These are phyloP conservation scores for Eumaeus atala DNA, from an alignment of 1,140 invertebrate species.

Conservation along the genomic window DNA sequence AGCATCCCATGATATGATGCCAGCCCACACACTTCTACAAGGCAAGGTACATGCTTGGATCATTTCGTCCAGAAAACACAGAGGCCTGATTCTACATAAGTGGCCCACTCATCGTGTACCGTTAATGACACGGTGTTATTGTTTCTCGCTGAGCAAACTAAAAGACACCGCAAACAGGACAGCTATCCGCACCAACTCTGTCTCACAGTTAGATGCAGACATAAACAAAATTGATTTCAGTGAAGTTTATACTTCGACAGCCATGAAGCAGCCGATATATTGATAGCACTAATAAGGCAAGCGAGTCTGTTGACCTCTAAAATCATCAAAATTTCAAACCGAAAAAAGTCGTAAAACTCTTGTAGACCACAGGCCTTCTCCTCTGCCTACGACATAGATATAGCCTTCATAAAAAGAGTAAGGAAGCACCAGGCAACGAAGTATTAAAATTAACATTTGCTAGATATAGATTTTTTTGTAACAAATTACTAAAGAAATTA, in stretches of 20 bases:
- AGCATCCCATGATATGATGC: conserved; percentile 15
- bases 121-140: conserved; percentile 12
- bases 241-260: conserved; percentile 5
- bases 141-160: neutral
- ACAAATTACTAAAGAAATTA: conserved; percentile 15
- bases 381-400: conserved; percentile 14
- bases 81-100: neutral
- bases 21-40: conserved; percentile 8
- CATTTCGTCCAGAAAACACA: conserved; percentile 9
- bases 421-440: conserved; percentile 6
- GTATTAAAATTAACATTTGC: conserved; percentile 3
- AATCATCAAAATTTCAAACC: conserved; percentile 12
- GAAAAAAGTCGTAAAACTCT: conserved; percentile 19
- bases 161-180: neutral
- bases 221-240: conserved; percentile 11
- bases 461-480: conserved; percentile 20
- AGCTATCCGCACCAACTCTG: neutral
- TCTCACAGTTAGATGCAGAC: neutral
- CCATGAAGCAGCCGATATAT: conserved; percentile 12
- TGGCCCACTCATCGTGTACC: conserved; percentile 7
- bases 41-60: conserved; percentile 7
- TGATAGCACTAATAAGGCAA: conserved; percentile 5
- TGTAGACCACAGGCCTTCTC: conserved; percentile 17
- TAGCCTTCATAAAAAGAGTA: conserved; percentile 14
- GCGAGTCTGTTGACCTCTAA: conserved; percentile 1